phyloP scores from a whole-genome alignment of 23 tunicate genomes.

The Styela clava region DNA sequence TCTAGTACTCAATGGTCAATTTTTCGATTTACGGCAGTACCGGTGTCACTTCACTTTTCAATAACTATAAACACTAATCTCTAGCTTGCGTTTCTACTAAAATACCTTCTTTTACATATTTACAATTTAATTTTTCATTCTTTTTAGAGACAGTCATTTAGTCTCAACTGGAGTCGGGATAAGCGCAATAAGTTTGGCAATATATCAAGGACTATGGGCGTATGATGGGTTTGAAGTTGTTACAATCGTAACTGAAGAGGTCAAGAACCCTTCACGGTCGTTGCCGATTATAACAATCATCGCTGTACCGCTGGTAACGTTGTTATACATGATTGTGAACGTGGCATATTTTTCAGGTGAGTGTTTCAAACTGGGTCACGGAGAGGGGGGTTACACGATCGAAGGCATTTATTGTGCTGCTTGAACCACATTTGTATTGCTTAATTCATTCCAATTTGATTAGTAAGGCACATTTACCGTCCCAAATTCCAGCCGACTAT shows the following conservation, averaged over 20 bases:
- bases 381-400: too few relatives aligned
- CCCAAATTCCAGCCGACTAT: too few relatives aligned
- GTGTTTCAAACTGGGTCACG: background rate
- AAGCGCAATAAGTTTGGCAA: constrained; percentile 49
- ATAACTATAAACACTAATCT: too few relatives aligned
- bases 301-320: constrained; percentile 53
- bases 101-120: too few relatives aligned
- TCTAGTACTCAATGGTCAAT: too few relatives aligned
- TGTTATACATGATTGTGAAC: constrained; percentile 65
- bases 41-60: too few relatives aligned
- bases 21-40: too few relatives aligned
- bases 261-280: constrained; percentile 73
- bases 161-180: background rate
- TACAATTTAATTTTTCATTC: too few relatives aligned
- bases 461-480: too few relatives aligned
- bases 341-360: constrained; percentile 85
- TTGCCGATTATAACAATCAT: constrained; percentile 63
- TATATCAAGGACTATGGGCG: constrained; percentile 91
- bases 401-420: background rate
- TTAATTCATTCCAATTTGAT: background rate
- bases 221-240: constrained; percentile 91
- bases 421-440: too few relatives aligned
- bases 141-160: too few relatives aligned
- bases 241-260: constrained; percentile 84
- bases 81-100: too few relatives aligned